Conservation (phyloP, 2,113 vertebrate genomes). For the Serinus canaria region DNA sequence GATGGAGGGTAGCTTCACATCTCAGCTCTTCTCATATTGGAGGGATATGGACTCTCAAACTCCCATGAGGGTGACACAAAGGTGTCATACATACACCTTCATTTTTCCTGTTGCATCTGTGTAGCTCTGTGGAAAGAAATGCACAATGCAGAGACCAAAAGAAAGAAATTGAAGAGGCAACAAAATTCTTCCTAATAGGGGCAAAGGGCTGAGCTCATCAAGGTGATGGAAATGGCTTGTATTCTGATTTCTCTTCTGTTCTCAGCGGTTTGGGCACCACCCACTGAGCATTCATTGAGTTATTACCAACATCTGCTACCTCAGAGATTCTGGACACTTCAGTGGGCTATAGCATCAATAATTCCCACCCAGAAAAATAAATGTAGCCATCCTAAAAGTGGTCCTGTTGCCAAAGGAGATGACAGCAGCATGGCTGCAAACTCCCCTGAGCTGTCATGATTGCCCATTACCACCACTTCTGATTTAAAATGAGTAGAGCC, state of each 20-base stretch:
- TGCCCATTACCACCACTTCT: not conserved
- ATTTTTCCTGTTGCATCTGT: not conserved
- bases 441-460: not conserved
- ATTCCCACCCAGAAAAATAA: not conserved
- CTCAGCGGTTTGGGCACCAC: not conserved
- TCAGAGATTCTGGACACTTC: not conserved
- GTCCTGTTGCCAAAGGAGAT: not conserved
- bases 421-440: not conserved
- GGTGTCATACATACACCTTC: not conserved
- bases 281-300: not conserved
- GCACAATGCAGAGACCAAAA: not conserved
- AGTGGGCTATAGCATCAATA: not conserved
- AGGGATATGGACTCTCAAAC: not conserved
- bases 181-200: not conserved
- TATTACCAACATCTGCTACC: not conserved
- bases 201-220: not conserved
- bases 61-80: not conserved
- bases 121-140: not conserved
- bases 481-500: not conserved
- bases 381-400: not conserved
- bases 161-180: not conserved
- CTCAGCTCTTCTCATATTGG: not conserved
- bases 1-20: not conserved
- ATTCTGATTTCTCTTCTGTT: rapidly evolving
- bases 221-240: not conserved